A percentile compares a stretch with the other conserved stretches of the same genome.
Evolutionary conservation across 92 coral and sea anemone genomes (phyloP).

Genomic region (Ricordea florida): DNA sequence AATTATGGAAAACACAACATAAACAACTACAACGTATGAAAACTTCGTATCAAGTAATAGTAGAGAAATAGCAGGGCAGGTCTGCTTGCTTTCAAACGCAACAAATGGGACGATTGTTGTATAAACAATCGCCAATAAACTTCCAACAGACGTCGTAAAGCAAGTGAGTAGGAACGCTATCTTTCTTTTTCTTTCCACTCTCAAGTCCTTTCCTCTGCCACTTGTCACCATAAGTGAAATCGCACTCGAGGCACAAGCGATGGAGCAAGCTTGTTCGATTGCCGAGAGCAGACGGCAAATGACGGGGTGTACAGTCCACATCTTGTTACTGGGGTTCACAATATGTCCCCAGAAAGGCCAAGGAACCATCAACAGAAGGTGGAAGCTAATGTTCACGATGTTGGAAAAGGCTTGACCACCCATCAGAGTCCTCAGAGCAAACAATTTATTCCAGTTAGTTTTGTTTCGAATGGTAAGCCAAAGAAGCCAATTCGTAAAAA

Average conservation of each 20-base stretch:
- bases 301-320: slow-evolving; percentile 4
- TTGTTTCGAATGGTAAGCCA: not conserved
- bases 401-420: slow-evolving; percentile 1
- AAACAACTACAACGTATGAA: not conserved
- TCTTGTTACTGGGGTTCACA: not conserved
- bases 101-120: not conserved
- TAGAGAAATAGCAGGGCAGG: not conserved
- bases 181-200: slow-evolving; percentile 13
- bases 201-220: not conserved
- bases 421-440: not conserved
- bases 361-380: not conserved
- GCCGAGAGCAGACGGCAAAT: slow-evolving; percentile 12
- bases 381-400: not conserved
- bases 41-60: not conserved
- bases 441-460: not conserved
- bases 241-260: slow-evolving; percentile 8
- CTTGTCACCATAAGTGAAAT: slow-evolving; percentile 7
- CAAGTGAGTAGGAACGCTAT: not conserved
- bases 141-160: not conserved
- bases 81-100: not conserved
- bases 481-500: slow-evolving; percentile 17
- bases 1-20: not conserved
- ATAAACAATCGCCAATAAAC: not conserved
- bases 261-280: not conserved
- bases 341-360: slow-evolving; percentile 24